phyloP scores from a whole-genome alignment of 1,140 invertebrate genomes.

The Gryllus bimaculatus region DNA sequence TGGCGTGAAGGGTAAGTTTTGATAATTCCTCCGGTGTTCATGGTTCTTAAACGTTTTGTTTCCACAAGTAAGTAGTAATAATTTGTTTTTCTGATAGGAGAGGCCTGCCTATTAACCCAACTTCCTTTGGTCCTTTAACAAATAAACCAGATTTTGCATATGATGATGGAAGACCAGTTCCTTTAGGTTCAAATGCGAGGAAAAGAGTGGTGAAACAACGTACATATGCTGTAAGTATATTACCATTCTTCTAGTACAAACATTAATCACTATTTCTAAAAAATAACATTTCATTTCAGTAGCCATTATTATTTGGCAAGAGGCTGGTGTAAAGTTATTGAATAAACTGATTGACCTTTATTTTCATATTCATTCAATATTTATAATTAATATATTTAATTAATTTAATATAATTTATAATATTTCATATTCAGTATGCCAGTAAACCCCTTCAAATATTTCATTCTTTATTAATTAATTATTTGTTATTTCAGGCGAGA shows the following conservation, averaged over 20 bases:
- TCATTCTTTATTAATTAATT: no score
- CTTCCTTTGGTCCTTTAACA: slow-evolving; percentile 27
- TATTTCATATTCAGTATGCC: not conserved
- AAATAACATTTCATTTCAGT: not conserved
- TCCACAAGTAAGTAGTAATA: no score
- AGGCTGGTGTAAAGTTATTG: not conserved
- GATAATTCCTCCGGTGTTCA: no score
- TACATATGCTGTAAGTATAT: slow-evolving; percentile 24
- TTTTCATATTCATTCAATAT: not conserved
- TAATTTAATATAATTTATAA: no score
- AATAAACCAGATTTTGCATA: slow-evolving; percentile 29
- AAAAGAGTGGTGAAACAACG: slow-evolving; percentile 24
- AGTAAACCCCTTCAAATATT: no score
- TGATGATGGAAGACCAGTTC: slow-evolving; percentile 27
- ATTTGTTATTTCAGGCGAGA: no score
- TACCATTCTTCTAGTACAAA: not conserved
- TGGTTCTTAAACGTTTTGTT: no score
- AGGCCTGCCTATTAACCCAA: slow-evolving; percentile 24
- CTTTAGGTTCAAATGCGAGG: slow-evolving; percentile 23
- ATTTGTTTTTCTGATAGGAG: slow-evolving; percentile 16
- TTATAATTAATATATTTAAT: no score
- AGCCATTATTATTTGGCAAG: not conserved
- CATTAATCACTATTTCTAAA: no score
- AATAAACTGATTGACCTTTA: not conserved
- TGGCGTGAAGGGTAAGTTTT: no score